These are phyloP conservation scores for Phaethornis superciliosus DNA, from an alignment of 2,113 vertebrate species.

Conservation along the genomic window DNA sequence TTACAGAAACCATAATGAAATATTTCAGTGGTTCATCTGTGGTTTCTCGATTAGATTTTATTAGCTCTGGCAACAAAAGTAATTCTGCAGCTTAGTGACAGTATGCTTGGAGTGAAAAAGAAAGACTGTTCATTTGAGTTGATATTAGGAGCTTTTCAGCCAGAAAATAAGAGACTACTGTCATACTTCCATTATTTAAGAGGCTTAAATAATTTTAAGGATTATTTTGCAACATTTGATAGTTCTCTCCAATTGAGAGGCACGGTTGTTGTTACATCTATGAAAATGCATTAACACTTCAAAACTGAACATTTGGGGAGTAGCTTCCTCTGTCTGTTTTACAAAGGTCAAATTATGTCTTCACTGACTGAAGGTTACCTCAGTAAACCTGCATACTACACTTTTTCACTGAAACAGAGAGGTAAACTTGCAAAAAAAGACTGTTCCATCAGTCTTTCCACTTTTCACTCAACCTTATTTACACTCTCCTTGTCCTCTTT, in stretches of 20 bases:
- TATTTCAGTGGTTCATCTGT: background rate
- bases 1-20: background rate
- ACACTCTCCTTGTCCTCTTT: background rate
- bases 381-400: background rate
- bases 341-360: background rate
- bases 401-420: background rate
- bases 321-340: background rate
- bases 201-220: too few relatives aligned
- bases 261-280: rapidly evolving
- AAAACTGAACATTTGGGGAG: background rate
- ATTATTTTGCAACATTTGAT: background rate
- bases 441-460: background rate
- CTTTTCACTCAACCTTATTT: background rate
- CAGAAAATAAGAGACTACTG: background rate
- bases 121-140: background rate
- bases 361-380: background rate
- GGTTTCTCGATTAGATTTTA: background rate
- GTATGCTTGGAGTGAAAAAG: background rate
- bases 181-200: background rate
- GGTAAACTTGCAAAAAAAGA: background rate
- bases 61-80: background rate
- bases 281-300: background rate
- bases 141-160: background rate
- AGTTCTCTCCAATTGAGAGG: background rate
- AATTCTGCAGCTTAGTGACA: background rate